Percentiles rank a stretch among this genome's conserved stretches.
phyloP scores from a whole-genome alignment of 2,113 vertebrate genomes.

The Patagioenas fasciata region DNA sequence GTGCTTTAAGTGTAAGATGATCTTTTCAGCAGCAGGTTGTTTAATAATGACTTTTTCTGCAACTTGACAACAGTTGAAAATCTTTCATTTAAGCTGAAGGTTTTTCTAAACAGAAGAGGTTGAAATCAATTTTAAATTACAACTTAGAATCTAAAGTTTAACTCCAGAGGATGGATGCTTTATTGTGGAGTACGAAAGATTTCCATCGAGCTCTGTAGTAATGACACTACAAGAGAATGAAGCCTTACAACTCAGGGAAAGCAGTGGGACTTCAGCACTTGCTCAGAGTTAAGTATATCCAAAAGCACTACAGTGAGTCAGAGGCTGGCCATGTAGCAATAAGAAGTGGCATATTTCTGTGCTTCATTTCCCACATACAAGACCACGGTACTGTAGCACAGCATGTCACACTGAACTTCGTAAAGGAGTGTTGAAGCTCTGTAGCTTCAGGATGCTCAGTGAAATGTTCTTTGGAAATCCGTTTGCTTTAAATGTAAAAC shows the following conservation, averaged over 20 bases:
- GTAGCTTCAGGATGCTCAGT: background rate
- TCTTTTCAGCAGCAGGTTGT: background rate
- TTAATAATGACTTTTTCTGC: background rate
- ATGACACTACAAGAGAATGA: background rate
- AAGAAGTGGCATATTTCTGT: background rate
- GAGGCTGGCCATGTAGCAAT: background rate
- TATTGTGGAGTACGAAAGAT: background rate
- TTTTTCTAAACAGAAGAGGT: background rate
- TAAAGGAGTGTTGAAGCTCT: background rate
- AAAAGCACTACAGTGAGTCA: background rate
- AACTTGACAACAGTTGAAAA: background rate
- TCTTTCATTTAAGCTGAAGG: background rate
- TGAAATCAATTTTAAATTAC: slow-evolving; percentile 12
- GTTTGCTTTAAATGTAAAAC: background rate
- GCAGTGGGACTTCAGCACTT: background rate
- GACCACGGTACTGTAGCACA: background rate
- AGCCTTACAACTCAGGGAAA: background rate
- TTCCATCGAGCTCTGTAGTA: background rate
- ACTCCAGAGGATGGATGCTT: background rate
- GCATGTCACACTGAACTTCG: background rate
- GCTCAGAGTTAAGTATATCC: background rate
- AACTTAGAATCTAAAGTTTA: background rate
- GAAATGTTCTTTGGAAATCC: background rate
- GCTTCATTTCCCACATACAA: background rate
- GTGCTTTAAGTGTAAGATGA: background rate